phyloP scores from a whole-genome alignment of 1,140 invertebrate genomes.

The Hylyphantes graminicola region DNA sequence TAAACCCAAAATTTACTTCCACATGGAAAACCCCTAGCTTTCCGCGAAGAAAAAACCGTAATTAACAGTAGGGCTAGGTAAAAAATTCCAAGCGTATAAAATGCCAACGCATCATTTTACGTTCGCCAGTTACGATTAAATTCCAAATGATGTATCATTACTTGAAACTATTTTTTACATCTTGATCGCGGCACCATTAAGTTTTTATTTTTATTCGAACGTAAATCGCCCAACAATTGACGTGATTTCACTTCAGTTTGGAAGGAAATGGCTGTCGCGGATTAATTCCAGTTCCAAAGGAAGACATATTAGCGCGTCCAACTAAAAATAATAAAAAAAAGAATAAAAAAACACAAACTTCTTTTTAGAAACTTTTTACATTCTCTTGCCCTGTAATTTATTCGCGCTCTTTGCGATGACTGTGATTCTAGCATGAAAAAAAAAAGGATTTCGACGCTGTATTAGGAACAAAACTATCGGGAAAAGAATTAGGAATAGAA shows the following conservation, averaged over 20 bases:
- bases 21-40: neutral
- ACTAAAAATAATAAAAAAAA: neutral
- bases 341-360: neutral
- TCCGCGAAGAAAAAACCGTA: neutral
- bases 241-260: constrained; percentile 14
- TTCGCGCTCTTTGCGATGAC: constrained; percentile 19
- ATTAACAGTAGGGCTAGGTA: neutral
- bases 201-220: constrained; percentile 16
- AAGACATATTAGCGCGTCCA: constrained; percentile 27
- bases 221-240: constrained; percentile 48
- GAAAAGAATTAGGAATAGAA: constrained; percentile 40
- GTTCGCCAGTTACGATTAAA: constrained; percentile 41
- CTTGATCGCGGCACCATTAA: constrained; percentile 10
- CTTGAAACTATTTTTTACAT: constrained; percentile 9
- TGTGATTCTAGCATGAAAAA: constrained; percentile 26
- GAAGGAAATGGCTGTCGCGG: constrained; percentile 23
- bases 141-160: constrained; percentile 45
- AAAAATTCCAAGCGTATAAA: constrained; percentile 21
- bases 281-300: constrained; percentile 39
- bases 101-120: constrained; percentile 47
- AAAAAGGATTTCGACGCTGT: constrained; percentile 11
- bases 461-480: constrained; percentile 27
- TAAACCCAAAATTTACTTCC: neutral
- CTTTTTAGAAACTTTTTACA: constrained; percentile 16
- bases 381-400: constrained; percentile 13